Conservation (phyloP, 2,797 vertebrate species). For the Crenuchus spilurus region DNA sequence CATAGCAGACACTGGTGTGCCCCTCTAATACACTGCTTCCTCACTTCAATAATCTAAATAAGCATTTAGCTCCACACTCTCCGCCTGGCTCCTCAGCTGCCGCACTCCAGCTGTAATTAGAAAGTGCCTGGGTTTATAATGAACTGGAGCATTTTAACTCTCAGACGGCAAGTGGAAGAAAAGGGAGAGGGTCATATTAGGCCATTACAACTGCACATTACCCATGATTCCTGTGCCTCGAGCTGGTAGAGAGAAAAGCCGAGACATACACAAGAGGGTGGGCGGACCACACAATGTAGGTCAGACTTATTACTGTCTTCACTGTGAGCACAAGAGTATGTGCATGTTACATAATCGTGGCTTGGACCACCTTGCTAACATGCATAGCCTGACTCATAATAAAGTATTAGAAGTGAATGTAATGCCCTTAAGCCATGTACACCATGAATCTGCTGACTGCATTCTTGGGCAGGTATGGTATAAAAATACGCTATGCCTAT, state of each 20-base stretch:
- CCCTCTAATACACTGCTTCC: constrained; percentile 29
- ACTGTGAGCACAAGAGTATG: not conserved
- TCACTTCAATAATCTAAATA: constrained; percentile 23
- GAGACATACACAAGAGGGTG: not conserved
- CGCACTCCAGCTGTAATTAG: constrained; percentile 21
- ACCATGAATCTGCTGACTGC: not conserved
- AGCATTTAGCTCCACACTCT: constrained; percentile 15
- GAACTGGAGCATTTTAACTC: not conserved
- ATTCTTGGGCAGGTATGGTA: not conserved
- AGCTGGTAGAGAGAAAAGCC: constrained; percentile 10
- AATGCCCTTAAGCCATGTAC: not conserved
- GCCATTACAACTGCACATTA: constrained; percentile 18
- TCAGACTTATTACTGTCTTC: constrained; percentile 10
- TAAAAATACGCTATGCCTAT: not conserved
- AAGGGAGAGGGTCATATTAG: constrained; percentile 30
- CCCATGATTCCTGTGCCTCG: constrained; percentile 26
- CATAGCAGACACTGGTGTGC: constrained; percentile 18
- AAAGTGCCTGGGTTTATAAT: constrained; percentile 5
- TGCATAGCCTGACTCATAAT: not conserved
- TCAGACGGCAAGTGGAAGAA: constrained; percentile 12
- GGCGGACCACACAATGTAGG: constrained; percentile 17
- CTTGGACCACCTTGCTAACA: not conserved
- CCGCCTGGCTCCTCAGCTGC: constrained; percentile 1
- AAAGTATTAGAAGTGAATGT: not conserved
- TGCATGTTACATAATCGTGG: constrained; percentile 28